Conservation (phyloP, 2,113 vertebrate species). For the Zosterops lateralis region DNA sequence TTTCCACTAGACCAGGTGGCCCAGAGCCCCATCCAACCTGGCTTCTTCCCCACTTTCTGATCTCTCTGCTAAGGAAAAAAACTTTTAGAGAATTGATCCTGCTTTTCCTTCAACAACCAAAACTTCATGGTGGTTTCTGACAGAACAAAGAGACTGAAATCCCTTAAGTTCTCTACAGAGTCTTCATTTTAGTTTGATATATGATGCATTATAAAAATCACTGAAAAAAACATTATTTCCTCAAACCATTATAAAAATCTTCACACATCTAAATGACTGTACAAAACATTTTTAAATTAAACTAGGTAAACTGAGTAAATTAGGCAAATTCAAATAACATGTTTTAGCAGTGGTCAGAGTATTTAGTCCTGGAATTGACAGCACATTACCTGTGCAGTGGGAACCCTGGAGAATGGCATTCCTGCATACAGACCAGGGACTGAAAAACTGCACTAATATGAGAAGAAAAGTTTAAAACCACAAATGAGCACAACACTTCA, state of each 20-base stretch:
- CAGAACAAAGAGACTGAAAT: neutral
- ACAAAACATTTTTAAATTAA: neutral
- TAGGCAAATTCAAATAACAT: neutral
- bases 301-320: neutral
- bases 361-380: neutral
- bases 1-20: neutral
- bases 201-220: neutral
- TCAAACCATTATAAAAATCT: neutral
- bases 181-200: neutral
- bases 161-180: neutral
- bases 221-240: neutral
- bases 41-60: neutral
- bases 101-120: neutral
- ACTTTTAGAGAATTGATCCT: neutral
- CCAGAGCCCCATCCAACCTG: neutral
- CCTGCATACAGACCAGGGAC: neutral
- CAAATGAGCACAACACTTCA: neutral
- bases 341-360: neutral
- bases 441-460: neutral
- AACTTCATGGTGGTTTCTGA: neutral
- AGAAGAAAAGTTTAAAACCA: neutral
- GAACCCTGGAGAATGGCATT: neutral
- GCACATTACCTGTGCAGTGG: accelerated
- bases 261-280: neutral
- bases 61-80: neutral